Evolutionary conservation across 2,797 vertebrate species (phyloP).

Genomic region (Enteromius thamalakanensis): DNA sequence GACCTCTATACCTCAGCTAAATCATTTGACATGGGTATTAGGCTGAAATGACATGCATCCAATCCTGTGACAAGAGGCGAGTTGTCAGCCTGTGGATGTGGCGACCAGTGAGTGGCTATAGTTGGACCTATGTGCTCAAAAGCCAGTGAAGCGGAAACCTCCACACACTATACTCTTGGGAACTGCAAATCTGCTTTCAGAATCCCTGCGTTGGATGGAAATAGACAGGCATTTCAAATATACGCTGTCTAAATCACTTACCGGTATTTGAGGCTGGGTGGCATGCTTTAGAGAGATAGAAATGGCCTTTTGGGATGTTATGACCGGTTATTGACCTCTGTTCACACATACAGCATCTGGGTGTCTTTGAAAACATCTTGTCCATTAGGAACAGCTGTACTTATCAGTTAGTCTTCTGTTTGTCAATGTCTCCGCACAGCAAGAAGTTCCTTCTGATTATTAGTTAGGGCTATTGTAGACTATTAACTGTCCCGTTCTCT

Average conservation of each 20-base stretch:
- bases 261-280: not conserved
- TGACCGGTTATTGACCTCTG: constrained; percentile 6
- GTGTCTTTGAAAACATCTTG: constrained; percentile 32
- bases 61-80: constrained; percentile 23
- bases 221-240: constrained; percentile 30
- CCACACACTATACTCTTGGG: constrained; percentile 28
- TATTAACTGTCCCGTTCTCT: not conserved
- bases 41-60: constrained; percentile 11
- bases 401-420: not conserved
- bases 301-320: constrained; percentile 6
- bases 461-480: not conserved
- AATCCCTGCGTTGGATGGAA: not conserved
- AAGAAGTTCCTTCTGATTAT: not conserved
- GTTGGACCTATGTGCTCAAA: constrained; percentile 10
- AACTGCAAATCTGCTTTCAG: not conserved
- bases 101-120: constrained; percentile 1
- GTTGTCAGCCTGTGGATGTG: constrained; percentile 26
- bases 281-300: constrained; percentile 11
- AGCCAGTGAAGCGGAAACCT: constrained; percentile 26
- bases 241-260: not conserved
- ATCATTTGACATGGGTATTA: constrained; percentile 27
- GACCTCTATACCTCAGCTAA: constrained; percentile 2
- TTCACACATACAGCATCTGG: not conserved
- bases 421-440: constrained; percentile 3
- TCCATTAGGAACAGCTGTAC: constrained; percentile 13